These are phyloP conservation scores for Gobiocypris rarus DNA, from an alignment of 2,113 vertebrate species.

Conservation along the genomic window DNA sequence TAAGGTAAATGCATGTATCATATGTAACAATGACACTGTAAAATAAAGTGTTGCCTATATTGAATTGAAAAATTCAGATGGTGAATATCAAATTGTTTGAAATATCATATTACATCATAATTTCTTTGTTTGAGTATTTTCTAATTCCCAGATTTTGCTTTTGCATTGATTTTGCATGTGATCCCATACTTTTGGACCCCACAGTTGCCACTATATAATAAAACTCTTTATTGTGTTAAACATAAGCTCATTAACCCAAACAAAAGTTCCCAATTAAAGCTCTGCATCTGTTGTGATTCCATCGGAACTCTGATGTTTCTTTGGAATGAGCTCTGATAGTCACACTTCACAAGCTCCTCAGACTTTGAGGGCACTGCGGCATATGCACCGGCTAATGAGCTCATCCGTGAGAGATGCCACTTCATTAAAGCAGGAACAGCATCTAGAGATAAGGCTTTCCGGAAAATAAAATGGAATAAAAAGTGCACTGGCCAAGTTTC, in stretches of 20 bases:
- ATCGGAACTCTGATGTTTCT: neutral
- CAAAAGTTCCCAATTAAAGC: neutral
- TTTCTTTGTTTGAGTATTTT: no score
- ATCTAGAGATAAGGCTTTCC: neutral
- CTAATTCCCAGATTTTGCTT: no score
- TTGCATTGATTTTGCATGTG: no score
- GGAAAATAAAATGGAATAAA: neutral
- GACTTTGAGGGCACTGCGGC: neutral
- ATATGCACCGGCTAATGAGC: neutral
- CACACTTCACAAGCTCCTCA: slow-evolving; percentile 9
- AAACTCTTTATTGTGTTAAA: neutral
- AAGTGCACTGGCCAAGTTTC: neutral
- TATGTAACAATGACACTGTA: no score
- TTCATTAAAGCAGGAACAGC: slow-evolving; percentile 1
- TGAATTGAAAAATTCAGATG: no score
- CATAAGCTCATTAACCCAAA: slow-evolving; percentile 21
- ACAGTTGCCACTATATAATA: no score
- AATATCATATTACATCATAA: no score
- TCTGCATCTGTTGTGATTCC: neutral
- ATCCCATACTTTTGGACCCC: no score
- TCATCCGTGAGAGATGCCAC: neutral
- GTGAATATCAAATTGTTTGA: neutral
- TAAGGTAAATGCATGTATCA: no score
- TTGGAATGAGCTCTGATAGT: neutral
- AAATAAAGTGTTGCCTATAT: no score